phyloP scores from a whole-genome alignment of 1,140 invertebrate species.

The Harpegnathos saltator region DNA sequence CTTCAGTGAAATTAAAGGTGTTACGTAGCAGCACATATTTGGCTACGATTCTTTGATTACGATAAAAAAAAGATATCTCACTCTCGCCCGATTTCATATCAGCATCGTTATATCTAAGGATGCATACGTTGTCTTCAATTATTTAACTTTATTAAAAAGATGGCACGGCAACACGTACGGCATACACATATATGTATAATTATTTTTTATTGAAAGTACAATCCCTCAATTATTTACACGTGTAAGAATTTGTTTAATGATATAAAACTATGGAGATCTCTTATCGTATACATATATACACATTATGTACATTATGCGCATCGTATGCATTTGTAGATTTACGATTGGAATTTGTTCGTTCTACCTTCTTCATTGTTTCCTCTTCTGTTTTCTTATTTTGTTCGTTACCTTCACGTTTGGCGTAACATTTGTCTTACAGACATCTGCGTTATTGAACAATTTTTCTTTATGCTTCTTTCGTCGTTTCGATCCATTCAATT shows the following conservation, averaged over 20 bases:
- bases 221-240: not conserved
- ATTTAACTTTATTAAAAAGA: not conserved
- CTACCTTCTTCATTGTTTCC: too few relatives aligned
- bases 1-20: conserved; percentile 33
- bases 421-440: too few relatives aligned
- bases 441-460: too few relatives aligned
- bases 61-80: conserved; percentile 5
- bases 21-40: conserved; percentile 34
- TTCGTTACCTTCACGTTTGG: too few relatives aligned
- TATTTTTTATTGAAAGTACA: conserved; percentile 17
- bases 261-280: too few relatives aligned
- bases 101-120: not conserved
- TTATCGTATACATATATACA: not conserved
- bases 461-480: too few relatives aligned
- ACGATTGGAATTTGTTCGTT: too few relatives aligned
- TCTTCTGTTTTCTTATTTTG: too few relatives aligned
- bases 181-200: not conserved
- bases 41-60: conserved; percentile 68
- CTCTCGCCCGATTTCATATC: not conserved
- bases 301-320: too few relatives aligned
- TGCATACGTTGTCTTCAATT: not conserved
- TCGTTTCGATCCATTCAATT: too few relatives aligned
- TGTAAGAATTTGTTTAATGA: not conserved
- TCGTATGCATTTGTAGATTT: too few relatives aligned
- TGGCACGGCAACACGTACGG: not conserved